Percentiles rank a stretch among this genome's conserved stretches.
Evolutionary conservation across 2,113 vertebrate genomes (phyloP).

Genomic region (Burhinus oedicnemus): DNA sequence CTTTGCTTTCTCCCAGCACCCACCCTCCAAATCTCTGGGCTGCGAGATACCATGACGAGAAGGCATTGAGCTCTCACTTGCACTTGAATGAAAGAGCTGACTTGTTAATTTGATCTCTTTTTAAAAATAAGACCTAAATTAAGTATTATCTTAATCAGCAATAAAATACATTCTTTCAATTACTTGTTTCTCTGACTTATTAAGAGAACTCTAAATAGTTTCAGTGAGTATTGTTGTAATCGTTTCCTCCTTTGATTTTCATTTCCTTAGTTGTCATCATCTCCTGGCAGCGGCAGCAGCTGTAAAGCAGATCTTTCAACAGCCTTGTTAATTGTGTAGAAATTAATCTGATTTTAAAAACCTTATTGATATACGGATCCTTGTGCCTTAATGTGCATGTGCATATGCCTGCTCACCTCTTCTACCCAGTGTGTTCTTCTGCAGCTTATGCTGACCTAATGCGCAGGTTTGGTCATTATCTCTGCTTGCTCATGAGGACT

Average conservation of each 20-base stretch:
- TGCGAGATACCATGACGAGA: not conserved
- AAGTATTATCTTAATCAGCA: conserved; percentile 72
- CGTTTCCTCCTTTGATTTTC: conserved; percentile 78
- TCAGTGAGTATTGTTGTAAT: conserved; percentile 72
- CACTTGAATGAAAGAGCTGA: not conserved
- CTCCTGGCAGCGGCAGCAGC: conserved; percentile 64
- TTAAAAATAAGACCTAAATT: conserved; percentile 61
- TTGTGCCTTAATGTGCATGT: not conserved
- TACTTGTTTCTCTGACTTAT: conserved; percentile 64
- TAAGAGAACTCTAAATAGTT: conserved; percentile 72
- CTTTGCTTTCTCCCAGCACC: not conserved
- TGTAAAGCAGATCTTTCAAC: conserved; percentile 72
- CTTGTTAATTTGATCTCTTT: conserved; percentile 57
- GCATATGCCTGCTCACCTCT: conserved; percentile 13
- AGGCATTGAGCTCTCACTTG: not conserved
- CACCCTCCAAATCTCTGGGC: accelerated
- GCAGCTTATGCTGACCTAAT: not conserved
- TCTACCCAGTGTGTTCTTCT: not conserved
- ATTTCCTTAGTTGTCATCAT: conserved; percentile 77
- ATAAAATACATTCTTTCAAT: conserved; percentile 73
- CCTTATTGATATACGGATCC: conserved; percentile 26
- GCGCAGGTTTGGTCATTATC: not conserved
- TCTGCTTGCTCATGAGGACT: not conserved
- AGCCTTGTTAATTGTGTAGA: conserved; percentile 70
- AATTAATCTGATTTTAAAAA: conserved; percentile 73